These are phyloP conservation scores for Aphidius colemani DNA, from an alignment of 2,888 invertebrate species.

Conservation along the genomic window DNA sequence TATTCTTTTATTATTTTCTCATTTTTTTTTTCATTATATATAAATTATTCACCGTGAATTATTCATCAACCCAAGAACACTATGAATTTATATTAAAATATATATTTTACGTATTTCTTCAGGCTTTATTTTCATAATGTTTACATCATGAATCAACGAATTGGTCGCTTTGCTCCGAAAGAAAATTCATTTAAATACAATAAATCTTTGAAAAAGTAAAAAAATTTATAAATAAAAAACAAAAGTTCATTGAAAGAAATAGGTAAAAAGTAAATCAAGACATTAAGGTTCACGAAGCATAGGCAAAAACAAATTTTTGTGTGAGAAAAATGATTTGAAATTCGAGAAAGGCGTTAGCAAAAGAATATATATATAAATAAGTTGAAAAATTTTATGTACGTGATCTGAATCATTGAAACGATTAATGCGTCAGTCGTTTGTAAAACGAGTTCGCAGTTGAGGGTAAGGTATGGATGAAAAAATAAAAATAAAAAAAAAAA, in stretches of 20 bases:
- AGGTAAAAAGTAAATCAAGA: not conserved
- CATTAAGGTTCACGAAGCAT: too few relatives aligned
- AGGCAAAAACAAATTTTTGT: too few relatives aligned
- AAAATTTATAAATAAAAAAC: not conserved
- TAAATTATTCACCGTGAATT: slow-evolving; percentile 1
- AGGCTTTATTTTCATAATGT: not conserved
- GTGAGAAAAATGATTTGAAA: not conserved
- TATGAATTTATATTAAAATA: slow-evolving; percentile 4
- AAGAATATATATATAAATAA: not conserved
- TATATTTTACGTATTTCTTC: not conserved
- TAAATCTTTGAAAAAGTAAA: not conserved
- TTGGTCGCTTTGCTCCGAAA: not conserved
- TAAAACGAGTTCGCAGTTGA: not conserved
- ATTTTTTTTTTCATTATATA: not conserved
- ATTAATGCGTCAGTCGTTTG: slow-evolving; percentile 7
- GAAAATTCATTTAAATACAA: too few relatives aligned
- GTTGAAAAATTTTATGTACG: slow-evolving; percentile 13
- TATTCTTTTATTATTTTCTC: too few relatives aligned
- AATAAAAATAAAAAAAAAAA: not conserved
- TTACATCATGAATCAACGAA: not conserved
- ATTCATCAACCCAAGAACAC: not conserved
- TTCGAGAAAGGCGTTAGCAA: not conserved
- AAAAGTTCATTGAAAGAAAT: not conserved
- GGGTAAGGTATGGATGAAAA: not conserved
- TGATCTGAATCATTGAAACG: slow-evolving; percentile 18